Base-by-base conservation (phyloP, 2,888 invertebrate genomes). In the Brachylomia viminalis region DNA sequence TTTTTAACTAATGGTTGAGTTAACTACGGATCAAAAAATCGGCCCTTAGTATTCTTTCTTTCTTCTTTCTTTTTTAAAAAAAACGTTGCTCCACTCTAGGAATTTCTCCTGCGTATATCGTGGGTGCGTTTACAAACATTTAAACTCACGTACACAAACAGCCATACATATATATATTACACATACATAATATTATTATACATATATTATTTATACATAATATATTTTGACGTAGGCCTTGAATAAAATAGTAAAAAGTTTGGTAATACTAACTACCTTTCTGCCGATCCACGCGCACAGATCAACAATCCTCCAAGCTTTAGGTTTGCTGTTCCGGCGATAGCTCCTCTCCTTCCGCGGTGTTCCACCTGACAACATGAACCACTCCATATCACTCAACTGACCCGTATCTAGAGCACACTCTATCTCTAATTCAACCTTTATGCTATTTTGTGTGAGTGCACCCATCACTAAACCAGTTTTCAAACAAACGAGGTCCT, bases 241-340 rank as follows among this genome's bases (percentile, higher is more conserved):
- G 13, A 66, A 58, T 33, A 45, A 65, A 74, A 67, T 47, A 74
- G 10, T 49, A 45, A 75, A 73, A 66, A 70, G 15, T 15, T 65
- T 54, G 23, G 11, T 72, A 68, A 81, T 79, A 73, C 78, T 76
- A 83, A 80, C 71, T 91, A 96, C 96, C 95, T 96, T 96, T 90
- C 90, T 94, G 52, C 96, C 96, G 69, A 96, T 94, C 96, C 96
- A 96, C 20, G 95, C 87, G 82, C 95, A 96, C 23, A 96, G 87
- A 77, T 96, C 96, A 80, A 95, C 89, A 58, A 96, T 88, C 74
- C 87, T 92, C 94, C 95, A 95, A 78, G 94, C 88, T 75, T 92
- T 95, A 3, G 94, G 82, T 73, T 93, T 94, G 70, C 84, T 88
- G 54, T 87, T 91, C 23, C 95, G 92, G 8, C 95, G 92, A 67